Conservation (phyloP, 2,113 vertebrate species). For the Eudyptes chrysolophus region DNA sequence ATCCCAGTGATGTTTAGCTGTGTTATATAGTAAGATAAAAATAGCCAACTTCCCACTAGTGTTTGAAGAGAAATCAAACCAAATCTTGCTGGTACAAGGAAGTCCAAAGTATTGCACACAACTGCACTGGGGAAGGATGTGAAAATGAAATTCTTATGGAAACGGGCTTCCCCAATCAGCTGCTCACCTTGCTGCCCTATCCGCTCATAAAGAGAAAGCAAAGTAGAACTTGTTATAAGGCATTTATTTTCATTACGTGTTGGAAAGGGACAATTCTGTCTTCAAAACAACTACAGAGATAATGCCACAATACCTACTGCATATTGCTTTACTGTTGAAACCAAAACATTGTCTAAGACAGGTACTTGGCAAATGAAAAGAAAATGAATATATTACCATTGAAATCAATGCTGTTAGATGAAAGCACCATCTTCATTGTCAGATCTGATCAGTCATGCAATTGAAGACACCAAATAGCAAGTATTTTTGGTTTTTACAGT, state of each 20-base stretch:
- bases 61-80: neutral
- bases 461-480: neutral
- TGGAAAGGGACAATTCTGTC: constrained; percentile 40
- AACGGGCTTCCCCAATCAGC: neutral
- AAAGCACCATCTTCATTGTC: constrained; percentile 32
- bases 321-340: constrained; percentile 32
- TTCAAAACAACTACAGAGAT: constrained; percentile 40
- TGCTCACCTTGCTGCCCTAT: neutral
- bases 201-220: neutral
- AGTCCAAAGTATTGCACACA: neutral
- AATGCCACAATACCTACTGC: constrained; percentile 30
- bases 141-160: neutral
- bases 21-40: neutral
- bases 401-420: constrained; percentile 22
- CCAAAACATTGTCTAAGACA: constrained; percentile 16
- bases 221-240: neutral
- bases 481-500: constrained; percentile 39
- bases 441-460: neutral
- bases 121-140: neutral
- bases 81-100: neutral
- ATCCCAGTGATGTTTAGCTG: neutral
- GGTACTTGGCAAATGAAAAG: constrained; percentile 1
- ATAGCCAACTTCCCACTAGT: neutral
- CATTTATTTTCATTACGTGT: constrained; percentile 59
- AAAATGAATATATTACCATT: neutral